Percentiles rank a stretch among this genome's conserved stretches.
Evolutionary conservation across 2,113 vertebrate species (phyloP).

Genomic region (Camelus dromedarius): DNA sequence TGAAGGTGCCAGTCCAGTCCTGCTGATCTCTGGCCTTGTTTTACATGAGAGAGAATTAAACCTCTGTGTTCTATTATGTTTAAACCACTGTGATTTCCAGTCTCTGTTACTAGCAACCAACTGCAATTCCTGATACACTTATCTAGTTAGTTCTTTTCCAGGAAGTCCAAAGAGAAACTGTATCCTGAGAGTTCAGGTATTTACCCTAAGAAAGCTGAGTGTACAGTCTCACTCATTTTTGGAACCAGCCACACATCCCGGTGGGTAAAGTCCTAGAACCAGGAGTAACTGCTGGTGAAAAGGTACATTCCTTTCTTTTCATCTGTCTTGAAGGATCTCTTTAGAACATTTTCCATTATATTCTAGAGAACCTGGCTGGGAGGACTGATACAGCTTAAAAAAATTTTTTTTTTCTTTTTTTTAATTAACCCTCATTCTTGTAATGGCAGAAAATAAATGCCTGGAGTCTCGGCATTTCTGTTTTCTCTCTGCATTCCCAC

Average conservation of each 20-base stretch:
- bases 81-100: neutral
- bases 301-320: neutral
- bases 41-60: neutral
- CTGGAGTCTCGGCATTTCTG: neutral
- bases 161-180: neutral
- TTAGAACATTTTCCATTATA: neutral
- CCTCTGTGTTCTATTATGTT: neutral
- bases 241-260: neutral
- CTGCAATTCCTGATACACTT: neutral
- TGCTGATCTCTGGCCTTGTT: neutral
- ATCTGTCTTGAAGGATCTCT: neutral
- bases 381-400: neutral
- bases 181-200: neutral
- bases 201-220: neutral
- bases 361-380: neutral
- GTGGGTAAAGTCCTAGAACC: neutral
- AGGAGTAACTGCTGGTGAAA: neutral
- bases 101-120: neutral
- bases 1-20: neutral
- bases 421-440: neutral
- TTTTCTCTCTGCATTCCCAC: neutral
- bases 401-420: neutral
- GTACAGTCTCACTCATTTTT: neutral
- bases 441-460: conserved; percentile 9
- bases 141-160: neutral